Evolutionary conservation across 2,113 vertebrate species (phyloP), one percentile per base, ranked within the genome.

Genomic region (Marmota flaviventris): DNA sequence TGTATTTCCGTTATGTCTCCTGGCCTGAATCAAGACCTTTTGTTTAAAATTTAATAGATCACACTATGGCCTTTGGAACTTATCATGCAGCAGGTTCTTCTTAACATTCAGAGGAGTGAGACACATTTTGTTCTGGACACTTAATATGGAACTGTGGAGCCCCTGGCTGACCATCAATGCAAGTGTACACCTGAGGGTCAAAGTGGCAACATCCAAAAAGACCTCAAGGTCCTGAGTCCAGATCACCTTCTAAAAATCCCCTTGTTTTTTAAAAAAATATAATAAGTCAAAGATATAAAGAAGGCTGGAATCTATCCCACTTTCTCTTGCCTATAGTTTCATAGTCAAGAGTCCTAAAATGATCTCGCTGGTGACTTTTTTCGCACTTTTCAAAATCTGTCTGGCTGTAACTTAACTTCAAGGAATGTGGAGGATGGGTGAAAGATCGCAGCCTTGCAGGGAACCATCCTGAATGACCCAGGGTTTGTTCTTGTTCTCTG

Each of bases 1-100:
- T 48, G 24, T 82, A 12, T 81, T 96, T 51, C 14, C 73, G 1
- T 78, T 95, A 17, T 34, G 22, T 51, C 53, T 90, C 67, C 45
- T 39, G 83, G 32, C 2, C 76, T 97, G 45, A 89, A 29, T 84
- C 34, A 89, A 85, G 85, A 16, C 48, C 82, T 82, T 92, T 92
- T 93, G 37, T 93, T 95, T 69, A 67, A 51, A 61, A 39, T 65
- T 96, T 94, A 81, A 65, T 78, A 95, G 77, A 90, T 82, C 2
- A 65, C 81, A 32, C 25, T 17, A 29, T 63, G n/a, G 20, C 39
- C 81, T 78, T 92, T 89, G 84, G n/a, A 89, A 89, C 25, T 32
- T 58, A 72, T 37, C 56, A n/a, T 37, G 22, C 73, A 81, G 17
- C 27, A 63, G 29, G 25, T 6, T 39, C 45, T 37, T 25, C 48